Percentiles rank a stretch among this genome's conserved stretches.
Evolutionary conservation across 2,797 vertebrate genomes (phyloP).

Genomic region (Paedocypris micromegethes): DNA sequence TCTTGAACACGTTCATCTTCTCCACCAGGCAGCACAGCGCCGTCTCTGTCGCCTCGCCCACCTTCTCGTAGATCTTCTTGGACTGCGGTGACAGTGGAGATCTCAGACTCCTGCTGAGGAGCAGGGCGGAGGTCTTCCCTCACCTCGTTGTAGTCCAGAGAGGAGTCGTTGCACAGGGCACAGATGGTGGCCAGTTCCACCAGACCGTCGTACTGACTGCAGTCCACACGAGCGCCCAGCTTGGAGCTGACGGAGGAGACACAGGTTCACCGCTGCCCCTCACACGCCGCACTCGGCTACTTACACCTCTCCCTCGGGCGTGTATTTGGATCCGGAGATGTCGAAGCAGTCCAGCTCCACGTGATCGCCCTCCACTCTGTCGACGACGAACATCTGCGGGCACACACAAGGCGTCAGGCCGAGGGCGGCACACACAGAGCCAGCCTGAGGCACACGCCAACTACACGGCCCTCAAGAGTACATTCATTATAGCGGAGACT

Average conservation of each 20-base stretch:
- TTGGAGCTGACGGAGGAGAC: constrained; percentile 65
- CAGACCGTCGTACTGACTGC: constrained; percentile 81
- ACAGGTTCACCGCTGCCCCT: neutral
- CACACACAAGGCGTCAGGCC: neutral
- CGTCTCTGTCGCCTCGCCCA: constrained; percentile 89
- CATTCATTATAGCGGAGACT: too few relatives aligned
- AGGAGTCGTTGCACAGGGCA: constrained; percentile 92
- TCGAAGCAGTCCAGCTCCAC: constrained; percentile 82
- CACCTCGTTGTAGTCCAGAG: constrained; percentile 92
- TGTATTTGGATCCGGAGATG: constrained; percentile 92
- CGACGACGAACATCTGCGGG: constrained; percentile 86
- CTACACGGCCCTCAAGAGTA: too few relatives aligned
- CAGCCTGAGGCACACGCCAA: too few relatives aligned
- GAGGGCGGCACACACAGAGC: too few relatives aligned
- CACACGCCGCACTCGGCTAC: constrained; percentile 52
- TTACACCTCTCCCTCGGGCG: constrained; percentile 94
- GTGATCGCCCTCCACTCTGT: constrained; percentile 75
- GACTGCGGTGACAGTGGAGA: constrained; percentile 57
- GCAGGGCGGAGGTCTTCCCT: neutral
- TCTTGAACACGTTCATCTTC: constrained; percentile 94
- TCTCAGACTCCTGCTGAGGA: neutral
- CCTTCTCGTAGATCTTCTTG: constrained; percentile 91
- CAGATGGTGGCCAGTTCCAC: constrained; percentile 91
- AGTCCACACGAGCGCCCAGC: constrained; percentile 71
- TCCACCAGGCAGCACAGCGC: constrained; percentile 88